Evolutionary conservation across 2,888 invertebrate genomes (phyloP).

Genomic region (Lamproptera curius): DNA sequence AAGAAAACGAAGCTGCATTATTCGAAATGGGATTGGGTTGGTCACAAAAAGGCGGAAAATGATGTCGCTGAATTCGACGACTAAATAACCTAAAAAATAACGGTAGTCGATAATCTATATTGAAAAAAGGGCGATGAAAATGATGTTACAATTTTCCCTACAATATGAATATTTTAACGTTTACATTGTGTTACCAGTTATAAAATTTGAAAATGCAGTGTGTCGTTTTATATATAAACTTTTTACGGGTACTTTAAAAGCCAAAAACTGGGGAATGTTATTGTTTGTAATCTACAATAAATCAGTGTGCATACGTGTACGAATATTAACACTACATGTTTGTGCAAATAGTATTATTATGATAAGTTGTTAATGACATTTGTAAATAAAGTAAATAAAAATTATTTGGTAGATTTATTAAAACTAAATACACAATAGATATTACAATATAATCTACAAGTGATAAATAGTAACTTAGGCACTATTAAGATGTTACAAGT

Average conservation of each 20-base stretch:
- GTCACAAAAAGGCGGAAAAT: conserved; percentile 70
- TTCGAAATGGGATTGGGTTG: conserved; percentile 82
- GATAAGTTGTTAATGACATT: conserved; percentile 46
- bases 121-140: conserved; percentile 4
- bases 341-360: conserved; percentile 44
- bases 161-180: conserved; percentile 1
- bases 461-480: conserved; percentile 26
- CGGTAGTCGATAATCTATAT: not conserved
- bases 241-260: conserved; percentile 52
- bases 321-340: conserved; percentile 38
- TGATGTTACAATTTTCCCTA: conserved; percentile 1
- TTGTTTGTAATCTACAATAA: conserved; percentile 23
- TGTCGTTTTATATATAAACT: conserved; percentile 24
- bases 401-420: conserved; percentile 38
- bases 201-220: too few relatives aligned
- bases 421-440: conserved; percentile 19
- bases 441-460: conserved; percentile 16
- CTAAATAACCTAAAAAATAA: conserved; percentile 33
- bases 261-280: conserved; percentile 41
- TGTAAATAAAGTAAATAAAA: conserved; percentile 40
- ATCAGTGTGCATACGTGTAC: conserved; percentile 48
- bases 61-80: conserved; percentile 69
- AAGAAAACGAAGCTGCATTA: conserved; percentile 78
- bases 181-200: not conserved
- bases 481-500: conserved; percentile 26